Conservation (phyloP, 2,113 vertebrate species). For the Turnix velox region DNA sequence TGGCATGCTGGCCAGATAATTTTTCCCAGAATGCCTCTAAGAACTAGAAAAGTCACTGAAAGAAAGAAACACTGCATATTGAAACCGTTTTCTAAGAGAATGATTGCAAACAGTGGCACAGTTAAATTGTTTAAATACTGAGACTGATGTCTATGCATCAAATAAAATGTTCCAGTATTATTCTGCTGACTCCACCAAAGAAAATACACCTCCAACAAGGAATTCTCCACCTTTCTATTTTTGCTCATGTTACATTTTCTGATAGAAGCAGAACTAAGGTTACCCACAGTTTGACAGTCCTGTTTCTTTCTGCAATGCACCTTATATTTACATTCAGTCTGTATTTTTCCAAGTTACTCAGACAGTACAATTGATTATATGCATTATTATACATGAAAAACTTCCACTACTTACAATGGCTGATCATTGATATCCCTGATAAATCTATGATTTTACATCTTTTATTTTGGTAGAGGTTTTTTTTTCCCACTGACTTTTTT, state of each 20-base stretch:
- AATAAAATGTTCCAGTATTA: neutral
- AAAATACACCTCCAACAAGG: neutral
- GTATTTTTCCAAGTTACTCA: neutral
- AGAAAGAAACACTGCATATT: neutral
- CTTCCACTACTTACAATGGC: neutral
- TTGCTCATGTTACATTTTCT: neutral
- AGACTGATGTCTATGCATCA: neutral
- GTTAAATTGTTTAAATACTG: neutral
- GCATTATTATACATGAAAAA: neutral
- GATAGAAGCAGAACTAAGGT: neutral
- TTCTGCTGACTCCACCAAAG: neutral
- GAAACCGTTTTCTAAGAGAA: neutral
- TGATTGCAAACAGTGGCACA: neutral
- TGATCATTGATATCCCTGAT: neutral
- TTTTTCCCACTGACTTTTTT: neutral
- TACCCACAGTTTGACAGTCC: neutral
- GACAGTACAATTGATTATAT: neutral
- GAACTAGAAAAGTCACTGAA: neutral
- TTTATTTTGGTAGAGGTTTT: fast-evolving
- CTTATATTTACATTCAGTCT: neutral
- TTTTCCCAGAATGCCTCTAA: neutral
- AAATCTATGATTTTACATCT: neutral
- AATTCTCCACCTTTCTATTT: neutral
- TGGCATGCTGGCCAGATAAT: fast-evolving
- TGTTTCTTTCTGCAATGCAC: neutral